Conservation (phyloP, 2,113 vertebrate genomes). For the Pelobates fuscus region DNA sequence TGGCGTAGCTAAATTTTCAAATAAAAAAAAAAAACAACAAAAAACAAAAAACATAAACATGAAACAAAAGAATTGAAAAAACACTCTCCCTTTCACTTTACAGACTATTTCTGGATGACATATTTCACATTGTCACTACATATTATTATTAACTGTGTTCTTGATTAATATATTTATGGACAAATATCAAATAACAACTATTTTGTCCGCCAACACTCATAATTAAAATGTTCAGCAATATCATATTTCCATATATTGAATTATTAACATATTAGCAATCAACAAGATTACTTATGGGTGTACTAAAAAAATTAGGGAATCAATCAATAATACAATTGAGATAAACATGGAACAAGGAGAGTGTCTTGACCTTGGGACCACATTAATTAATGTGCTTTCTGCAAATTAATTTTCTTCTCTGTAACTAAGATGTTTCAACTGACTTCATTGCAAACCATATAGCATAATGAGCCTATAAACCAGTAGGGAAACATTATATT, state of each 20-base stretch:
- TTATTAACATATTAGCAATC: slow-evolving; percentile 2
- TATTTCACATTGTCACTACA: not conserved
- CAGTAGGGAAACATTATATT: no score
- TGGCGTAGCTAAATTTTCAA: no score
- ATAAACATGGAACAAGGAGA: not conserved
- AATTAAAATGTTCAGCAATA: not conserved
- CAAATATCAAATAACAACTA: not conserved
- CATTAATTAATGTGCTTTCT: not conserved
- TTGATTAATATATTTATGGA: not conserved
- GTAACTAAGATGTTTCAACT: not conserved
- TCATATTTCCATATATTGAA: not conserved
- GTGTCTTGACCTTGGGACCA: not conserved
- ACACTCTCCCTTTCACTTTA: no score
- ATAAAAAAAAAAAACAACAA: no score
- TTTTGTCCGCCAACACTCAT: not conserved
- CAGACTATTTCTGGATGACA: not conserved
- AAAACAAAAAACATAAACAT: no score
- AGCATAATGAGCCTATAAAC: no score
- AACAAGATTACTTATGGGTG: not conserved
- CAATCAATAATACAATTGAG: not conserved
- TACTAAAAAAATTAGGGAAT: not conserved
- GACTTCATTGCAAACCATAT: not conserved
- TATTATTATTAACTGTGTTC: not conserved
- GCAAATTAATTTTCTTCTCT: not conserved
- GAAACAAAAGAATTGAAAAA: no score